Conservation (phyloP, 64 coral and sea anemone genomes). For the Porites australiensis region DNA sequence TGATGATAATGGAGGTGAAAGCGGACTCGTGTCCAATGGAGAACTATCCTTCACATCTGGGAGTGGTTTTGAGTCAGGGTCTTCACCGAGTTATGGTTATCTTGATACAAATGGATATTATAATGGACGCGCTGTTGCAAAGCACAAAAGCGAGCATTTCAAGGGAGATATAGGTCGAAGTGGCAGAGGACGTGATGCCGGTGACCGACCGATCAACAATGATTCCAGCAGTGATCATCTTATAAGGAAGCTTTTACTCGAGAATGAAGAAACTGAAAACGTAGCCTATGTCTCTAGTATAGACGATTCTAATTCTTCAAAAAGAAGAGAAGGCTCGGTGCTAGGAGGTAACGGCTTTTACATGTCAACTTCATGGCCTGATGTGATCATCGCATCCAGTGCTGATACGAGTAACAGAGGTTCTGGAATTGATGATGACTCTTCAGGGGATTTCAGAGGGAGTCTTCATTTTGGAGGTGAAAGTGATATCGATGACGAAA, state of each 20-base stretch:
- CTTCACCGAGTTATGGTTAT: background rate
- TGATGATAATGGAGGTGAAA: background rate
- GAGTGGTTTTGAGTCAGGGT: background rate
- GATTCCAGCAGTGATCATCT: background rate
- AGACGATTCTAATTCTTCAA: no score
- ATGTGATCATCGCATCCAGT: background rate
- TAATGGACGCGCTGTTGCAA: background rate
- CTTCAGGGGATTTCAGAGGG: background rate
- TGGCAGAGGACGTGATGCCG: background rate
- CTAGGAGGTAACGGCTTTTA: background rate
- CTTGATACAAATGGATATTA: background rate
- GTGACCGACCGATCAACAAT: background rate
- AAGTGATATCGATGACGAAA: background rate
- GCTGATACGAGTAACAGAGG: background rate
- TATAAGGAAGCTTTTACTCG: background rate
- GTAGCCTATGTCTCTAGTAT: background rate
- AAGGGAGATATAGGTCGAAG: background rate
- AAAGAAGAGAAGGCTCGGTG: no score
- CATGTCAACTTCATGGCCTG: background rate
- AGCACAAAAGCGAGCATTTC: background rate
- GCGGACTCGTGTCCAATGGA: background rate
- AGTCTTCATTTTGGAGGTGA: slow-evolving; percentile 6
- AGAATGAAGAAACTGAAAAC: background rate
- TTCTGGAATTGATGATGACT: background rate
- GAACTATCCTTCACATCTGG: background rate